Evolutionary conservation across 1,140 invertebrate species (phyloP).

Genomic region (Oedothorax gibbosus): DNA sequence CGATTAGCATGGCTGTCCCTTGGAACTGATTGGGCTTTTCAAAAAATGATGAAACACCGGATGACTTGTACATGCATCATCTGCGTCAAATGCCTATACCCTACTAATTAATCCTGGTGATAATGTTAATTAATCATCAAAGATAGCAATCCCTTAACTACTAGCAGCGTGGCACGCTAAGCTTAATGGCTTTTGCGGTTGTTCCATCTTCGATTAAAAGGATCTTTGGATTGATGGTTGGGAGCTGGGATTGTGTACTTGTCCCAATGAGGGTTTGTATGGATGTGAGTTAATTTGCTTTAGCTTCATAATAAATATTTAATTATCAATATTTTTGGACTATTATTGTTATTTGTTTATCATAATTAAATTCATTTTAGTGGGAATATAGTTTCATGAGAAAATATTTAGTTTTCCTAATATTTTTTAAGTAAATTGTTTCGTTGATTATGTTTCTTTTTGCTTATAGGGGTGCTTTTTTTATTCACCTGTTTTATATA

Average conservation of each 20-base stretch:
- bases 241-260: neutral
- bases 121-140: constrained; percentile 50
- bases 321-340: too few relatives aligned
- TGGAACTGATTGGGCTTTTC: constrained; percentile 36
- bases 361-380: too few relatives aligned
- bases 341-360: too few relatives aligned
- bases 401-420: too few relatives aligned
- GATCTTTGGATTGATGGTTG: constrained; percentile 20
- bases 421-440: too few relatives aligned
- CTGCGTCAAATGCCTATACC: constrained; percentile 1
- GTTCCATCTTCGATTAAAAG: constrained; percentile 44
- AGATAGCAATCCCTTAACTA: constrained; percentile 32
- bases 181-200: constrained; percentile 47
- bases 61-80: neutral
- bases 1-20: constrained; percentile 27
- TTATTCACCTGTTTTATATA: too few relatives aligned
- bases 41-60: constrained; percentile 40
- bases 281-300: neutral
- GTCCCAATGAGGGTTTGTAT: neutral
- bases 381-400: too few relatives aligned
- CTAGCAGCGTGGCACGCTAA: neutral
- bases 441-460: too few relatives aligned
- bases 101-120: constrained; percentile 44
- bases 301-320: too few relatives aligned
- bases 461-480: too few relatives aligned